Evolutionary conservation across 2,113 vertebrate genomes (phyloP).

Genomic region (Megatriorchis doriae): DNA sequence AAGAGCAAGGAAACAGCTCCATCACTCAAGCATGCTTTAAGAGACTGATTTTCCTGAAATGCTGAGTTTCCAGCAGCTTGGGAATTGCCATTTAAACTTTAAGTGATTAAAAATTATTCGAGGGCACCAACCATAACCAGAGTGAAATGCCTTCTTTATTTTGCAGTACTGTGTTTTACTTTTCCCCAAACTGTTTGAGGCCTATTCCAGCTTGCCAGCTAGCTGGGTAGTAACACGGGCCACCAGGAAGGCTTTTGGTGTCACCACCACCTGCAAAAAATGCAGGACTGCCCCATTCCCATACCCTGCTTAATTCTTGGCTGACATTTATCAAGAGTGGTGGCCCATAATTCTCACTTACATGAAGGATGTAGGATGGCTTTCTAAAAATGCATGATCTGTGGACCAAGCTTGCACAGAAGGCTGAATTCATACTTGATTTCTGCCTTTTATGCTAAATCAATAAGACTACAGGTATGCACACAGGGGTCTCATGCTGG

Average conservation of each 20-base stretch:
- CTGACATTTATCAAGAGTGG: neutral
- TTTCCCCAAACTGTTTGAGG: neutral
- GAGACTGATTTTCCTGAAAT: neutral
- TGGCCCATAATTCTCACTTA: neutral
- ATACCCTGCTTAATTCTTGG: neutral
- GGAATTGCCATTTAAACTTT: neutral
- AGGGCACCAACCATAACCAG: neutral
- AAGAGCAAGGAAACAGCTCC: neutral
- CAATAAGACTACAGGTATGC: neutral
- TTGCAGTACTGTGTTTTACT: neutral
- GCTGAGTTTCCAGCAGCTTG: neutral
- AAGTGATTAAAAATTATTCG: neutral
- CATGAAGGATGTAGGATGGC: neutral
- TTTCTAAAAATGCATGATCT: neutral
- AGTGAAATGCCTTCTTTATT: neutral
- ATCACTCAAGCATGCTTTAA: neutral
- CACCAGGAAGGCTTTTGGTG: neutral
- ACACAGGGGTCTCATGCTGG: neutral
- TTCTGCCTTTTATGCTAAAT: neutral
- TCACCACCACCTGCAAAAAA: neutral
- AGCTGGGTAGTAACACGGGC: fast-evolving
- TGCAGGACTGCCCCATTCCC: neutral
- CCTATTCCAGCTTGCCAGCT: neutral
- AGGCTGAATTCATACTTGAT: neutral
- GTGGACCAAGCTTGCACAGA: neutral